phyloP scores from a whole-genome alignment of 2,888 invertebrate genomes.

The Aphidius colemani region DNA sequence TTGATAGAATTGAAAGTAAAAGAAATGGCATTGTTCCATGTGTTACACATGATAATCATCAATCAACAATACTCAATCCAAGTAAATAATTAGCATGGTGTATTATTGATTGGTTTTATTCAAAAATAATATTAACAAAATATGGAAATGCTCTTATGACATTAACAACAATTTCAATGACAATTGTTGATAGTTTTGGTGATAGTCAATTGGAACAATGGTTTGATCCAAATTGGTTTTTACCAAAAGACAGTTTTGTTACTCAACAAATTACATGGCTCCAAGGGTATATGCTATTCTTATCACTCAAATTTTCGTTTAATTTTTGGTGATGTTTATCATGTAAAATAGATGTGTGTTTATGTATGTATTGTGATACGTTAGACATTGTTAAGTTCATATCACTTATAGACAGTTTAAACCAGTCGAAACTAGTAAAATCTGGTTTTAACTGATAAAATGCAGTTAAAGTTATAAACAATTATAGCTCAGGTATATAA shows the following conservation, averaged over 20 bases:
- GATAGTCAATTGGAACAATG: slow-evolving; percentile 72
- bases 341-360: too few relatives aligned
- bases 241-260: slow-evolving; percentile 73
- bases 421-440: too few relatives aligned
- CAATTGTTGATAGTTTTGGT: slow-evolving; percentile 68
- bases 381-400: too few relatives aligned
- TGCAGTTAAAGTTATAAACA: too few relatives aligned
- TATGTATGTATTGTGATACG: too few relatives aligned
- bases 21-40: slow-evolving; percentile 73
- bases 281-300: too few relatives aligned
- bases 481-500: too few relatives aligned
- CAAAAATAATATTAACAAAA: slow-evolving; percentile 68
- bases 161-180: slow-evolving; percentile 65
- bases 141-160: slow-evolving; percentile 71
- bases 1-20: slow-evolving; percentile 67
- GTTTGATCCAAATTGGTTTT: slow-evolving; percentile 81
- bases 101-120: slow-evolving; percentile 67
- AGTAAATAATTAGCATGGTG: slow-evolving; percentile 64
- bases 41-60: slow-evolving; percentile 66
- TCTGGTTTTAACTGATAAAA: too few relatives aligned
- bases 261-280: slow-evolving; percentile 68
- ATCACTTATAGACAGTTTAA: too few relatives aligned
- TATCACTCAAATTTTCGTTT: too few relatives aligned
- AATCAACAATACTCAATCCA: slow-evolving; percentile 64
- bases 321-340: too few relatives aligned